Conservation (phyloP, 2,888 invertebrate species). For the Protophormia terraenovae region DNA sequence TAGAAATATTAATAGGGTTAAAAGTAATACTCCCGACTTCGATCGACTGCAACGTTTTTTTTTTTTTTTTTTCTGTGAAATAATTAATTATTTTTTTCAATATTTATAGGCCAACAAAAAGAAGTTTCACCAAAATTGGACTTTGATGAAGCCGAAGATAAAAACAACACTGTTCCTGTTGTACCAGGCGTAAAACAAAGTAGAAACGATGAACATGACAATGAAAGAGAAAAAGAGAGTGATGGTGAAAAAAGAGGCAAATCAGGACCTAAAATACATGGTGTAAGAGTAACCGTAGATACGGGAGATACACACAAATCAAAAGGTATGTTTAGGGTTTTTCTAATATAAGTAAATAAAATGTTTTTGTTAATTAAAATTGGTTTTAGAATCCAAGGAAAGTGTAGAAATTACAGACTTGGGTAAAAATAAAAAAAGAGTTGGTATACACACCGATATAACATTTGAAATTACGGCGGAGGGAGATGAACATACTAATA, state of each 20-base stretch:
- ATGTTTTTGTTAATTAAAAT: not conserved
- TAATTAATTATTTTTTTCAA: too few relatives aligned
- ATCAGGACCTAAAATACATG: conserved; percentile 80
- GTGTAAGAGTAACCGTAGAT: conserved; percentile 81
- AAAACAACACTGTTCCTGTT: conserved; percentile 71
- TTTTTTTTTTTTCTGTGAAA: too few relatives aligned
- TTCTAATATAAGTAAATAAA: not conserved
- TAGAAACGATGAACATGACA: conserved; percentile 45
- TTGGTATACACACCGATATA: conserved; percentile 81
- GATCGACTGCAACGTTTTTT: too few relatives aligned
- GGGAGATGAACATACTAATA: conserved; percentile 75
- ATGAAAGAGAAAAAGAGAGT: conserved; percentile 49
- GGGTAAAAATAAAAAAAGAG: conserved; percentile 79
- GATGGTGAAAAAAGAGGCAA: conserved; percentile 56
- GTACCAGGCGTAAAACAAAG: conserved; percentile 67
- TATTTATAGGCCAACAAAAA: conserved; percentile 75
- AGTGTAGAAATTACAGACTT: conserved; percentile 80
- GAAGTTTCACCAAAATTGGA: conserved; percentile 80
- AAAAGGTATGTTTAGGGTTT: conserved; percentile 74
- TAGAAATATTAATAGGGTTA: too few relatives aligned
- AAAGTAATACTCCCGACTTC: too few relatives aligned
- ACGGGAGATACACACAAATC: conserved; percentile 79
- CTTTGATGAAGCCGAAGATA: conserved; percentile 77
- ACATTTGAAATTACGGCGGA: conserved; percentile 81
- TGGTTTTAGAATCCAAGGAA: conserved; percentile 78